Percentiles rank a stretch among this genome's conserved stretches.
phyloP scores from a whole-genome alignment of 2,888 invertebrate genomes.

The Lymantria dispar region DNA sequence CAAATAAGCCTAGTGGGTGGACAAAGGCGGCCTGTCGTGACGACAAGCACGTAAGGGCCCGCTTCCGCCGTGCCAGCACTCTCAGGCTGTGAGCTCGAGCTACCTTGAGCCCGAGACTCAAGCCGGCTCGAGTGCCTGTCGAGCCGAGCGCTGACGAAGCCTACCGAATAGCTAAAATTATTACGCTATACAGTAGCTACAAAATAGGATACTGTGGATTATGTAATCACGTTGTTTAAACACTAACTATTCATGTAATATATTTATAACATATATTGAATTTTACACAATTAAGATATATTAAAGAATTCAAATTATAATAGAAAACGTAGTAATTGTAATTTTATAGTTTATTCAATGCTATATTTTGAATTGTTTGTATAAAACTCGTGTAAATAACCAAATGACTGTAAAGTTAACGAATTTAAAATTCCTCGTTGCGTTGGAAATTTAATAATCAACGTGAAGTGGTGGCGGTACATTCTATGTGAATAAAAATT shows the following conservation, averaged over 20 bases:
- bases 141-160: slow-evolving; percentile 74
- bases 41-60: slow-evolving; percentile 74
- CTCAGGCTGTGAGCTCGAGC: slow-evolving; percentile 58
- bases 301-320: too few relatives aligned
- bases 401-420: too few relatives aligned
- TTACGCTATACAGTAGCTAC: slow-evolving; percentile 62
- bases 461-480: too few relatives aligned
- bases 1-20: slow-evolving; percentile 81
- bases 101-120: slow-evolving; percentile 53
- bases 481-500: too few relatives aligned
- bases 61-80: slow-evolving; percentile 80
- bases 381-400: too few relatives aligned
- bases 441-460: too few relatives aligned
- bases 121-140: slow-evolving; percentile 65
- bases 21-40: slow-evolving; percentile 77
- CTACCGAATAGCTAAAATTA: slow-evolving; percentile 69
- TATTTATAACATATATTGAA: too few relatives aligned
- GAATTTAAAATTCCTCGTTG: too few relatives aligned
- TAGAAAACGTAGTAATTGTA: too few relatives aligned
- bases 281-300: too few relatives aligned
- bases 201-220: slow-evolving; percentile 60
- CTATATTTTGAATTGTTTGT: too few relatives aligned
- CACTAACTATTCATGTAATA: not conserved
- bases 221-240: slow-evolving; percentile 36
- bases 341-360: too few relatives aligned